These are phyloP conservation scores for Phasianus colchicus DNA, from an alignment of 2,113 vertebrate genomes.

Conservation along the genomic window DNA sequence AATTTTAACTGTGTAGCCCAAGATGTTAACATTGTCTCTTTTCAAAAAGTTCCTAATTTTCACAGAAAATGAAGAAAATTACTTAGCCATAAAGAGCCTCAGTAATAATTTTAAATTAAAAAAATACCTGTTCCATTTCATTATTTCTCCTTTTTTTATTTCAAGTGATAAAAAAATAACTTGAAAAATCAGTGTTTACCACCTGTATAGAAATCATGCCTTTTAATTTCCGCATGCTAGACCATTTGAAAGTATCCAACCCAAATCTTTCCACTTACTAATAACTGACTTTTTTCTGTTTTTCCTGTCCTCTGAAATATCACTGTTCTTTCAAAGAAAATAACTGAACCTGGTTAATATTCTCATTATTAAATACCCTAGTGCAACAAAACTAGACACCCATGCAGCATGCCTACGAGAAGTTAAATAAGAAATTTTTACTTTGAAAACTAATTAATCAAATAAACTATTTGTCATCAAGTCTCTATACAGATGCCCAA, in stretches of 20 bases:
- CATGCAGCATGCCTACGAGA: background rate
- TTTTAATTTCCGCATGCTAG: background rate
- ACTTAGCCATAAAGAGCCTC: background rate
- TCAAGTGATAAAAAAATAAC: background rate
- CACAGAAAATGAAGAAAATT: background rate
- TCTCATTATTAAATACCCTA: background rate
- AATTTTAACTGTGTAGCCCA: background rate
- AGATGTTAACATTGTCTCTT: background rate
- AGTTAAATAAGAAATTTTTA: background rate
- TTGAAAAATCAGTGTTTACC: background rate
- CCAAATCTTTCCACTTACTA: background rate
- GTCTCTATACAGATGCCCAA: background rate
- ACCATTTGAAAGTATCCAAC: background rate
- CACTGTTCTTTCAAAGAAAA: background rate
- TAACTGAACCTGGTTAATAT: background rate
- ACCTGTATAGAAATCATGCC: background rate
- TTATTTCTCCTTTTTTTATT: background rate
- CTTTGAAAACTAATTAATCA: background rate
- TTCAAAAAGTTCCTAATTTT: background rate
- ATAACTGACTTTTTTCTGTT: background rate
- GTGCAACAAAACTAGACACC: background rate
- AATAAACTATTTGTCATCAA: background rate
- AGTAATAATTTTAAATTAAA: background rate
- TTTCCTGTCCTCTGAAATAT: background rate
- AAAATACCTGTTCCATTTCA: background rate